phyloP scores from a whole-genome alignment of 2,113 vertebrate genomes.

The Hippocampus zosterae region DNA sequence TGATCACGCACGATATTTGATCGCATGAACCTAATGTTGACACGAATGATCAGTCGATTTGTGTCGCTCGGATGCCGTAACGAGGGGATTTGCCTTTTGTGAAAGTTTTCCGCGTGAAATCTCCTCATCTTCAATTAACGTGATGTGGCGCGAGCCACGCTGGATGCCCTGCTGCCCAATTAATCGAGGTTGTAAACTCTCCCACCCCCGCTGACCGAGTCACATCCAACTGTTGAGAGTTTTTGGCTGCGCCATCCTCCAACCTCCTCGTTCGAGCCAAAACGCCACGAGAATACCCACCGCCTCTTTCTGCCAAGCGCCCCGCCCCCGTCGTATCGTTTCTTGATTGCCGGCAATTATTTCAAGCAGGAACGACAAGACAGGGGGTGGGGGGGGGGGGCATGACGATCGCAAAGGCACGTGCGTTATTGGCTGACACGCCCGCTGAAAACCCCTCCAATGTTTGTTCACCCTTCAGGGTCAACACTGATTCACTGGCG shows the following conservation, averaged over 20 bases:
- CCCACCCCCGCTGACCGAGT: constrained; percentile 93
- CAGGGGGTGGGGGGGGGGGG: constrained; percentile 54
- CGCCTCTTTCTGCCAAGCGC: constrained; percentile 55
- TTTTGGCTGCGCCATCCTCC: constrained; percentile 83
- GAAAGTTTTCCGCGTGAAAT: constrained; percentile 85
- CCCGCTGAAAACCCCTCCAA: constrained; percentile 90
- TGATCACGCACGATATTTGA: neutral
- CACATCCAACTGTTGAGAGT: constrained; percentile 88
- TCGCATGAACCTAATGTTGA: constrained; percentile 7
- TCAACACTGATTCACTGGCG: constrained; percentile 94
- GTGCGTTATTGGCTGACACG: constrained; percentile 73
- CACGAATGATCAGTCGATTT: constrained; percentile 40
- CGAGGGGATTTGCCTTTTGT: constrained; percentile 75
- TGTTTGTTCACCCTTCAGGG: constrained; percentile 96
- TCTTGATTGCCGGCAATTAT: constrained; percentile 96
- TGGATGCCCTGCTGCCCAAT: constrained; percentile 86
- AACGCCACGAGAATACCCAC: constrained; percentile 72
- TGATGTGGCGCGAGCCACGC: constrained; percentile 78
- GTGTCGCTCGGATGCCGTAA: constrained; percentile 64
- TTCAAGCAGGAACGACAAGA: constrained; percentile 88
- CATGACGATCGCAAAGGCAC: constrained; percentile 86
- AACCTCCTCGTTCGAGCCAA: constrained; percentile 84
- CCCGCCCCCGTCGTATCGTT: constrained; percentile 75
- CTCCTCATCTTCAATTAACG: constrained; percentile 80
- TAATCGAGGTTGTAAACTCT: constrained; percentile 87